Evolutionary conservation across 2,888 invertebrate genomes (phyloP).

Genomic region (Protonemura montana): DNA sequence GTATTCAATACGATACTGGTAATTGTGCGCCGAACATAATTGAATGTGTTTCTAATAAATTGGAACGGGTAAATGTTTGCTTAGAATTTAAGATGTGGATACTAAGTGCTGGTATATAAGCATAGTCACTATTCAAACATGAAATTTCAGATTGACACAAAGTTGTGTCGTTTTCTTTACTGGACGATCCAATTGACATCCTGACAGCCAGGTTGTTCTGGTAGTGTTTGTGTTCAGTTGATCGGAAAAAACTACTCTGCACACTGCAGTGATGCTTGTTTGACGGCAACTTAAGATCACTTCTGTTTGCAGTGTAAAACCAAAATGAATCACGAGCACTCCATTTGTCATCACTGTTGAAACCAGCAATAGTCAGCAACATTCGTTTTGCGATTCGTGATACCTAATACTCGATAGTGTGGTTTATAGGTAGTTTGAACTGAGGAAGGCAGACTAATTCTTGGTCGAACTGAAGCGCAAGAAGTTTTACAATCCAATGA

Average conservation of each 20-base stretch:
- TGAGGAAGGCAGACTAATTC: too few relatives aligned
- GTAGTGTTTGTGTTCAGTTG: background rate
- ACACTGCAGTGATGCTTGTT: too few relatives aligned
- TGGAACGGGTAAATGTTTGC: background rate
- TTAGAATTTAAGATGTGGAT: background rate
- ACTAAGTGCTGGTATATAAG: background rate
- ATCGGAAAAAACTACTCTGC: background rate
- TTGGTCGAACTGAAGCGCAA: too few relatives aligned
- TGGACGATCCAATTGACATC: background rate
- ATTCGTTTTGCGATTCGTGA: too few relatives aligned
- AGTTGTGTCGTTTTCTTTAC: background rate
- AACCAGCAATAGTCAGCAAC: too few relatives aligned
- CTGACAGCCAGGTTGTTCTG: background rate
- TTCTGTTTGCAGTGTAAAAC: too few relatives aligned
- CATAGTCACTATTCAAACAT: background rate
- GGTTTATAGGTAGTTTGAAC: too few relatives aligned
- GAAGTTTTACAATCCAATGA: too few relatives aligned
- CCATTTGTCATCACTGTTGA: too few relatives aligned
- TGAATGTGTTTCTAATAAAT: background rate
- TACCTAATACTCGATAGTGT: too few relatives aligned
- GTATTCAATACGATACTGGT: background rate
- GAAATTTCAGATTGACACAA: background rate
- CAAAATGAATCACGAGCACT: too few relatives aligned
- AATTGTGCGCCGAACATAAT: background rate
- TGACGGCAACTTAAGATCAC: too few relatives aligned